phyloP scores from a whole-genome alignment of 1,140 invertebrate species.

The Medauroidea extradentata region DNA sequence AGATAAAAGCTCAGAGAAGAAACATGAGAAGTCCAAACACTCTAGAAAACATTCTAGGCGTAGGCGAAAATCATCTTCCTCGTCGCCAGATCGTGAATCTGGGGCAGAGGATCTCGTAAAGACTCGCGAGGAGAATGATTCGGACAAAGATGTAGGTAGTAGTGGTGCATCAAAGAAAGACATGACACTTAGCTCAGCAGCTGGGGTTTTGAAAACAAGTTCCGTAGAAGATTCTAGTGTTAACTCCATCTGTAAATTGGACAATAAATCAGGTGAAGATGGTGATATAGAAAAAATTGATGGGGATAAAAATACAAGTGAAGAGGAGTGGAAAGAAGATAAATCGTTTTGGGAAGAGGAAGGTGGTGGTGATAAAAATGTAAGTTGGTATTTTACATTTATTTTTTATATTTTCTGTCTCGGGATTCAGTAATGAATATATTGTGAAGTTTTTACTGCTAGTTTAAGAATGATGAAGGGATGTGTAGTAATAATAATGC shows the following conservation, averaged over 20 bases:
- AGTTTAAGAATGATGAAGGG: too few relatives aligned
- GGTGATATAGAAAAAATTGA: slow-evolving; percentile 13
- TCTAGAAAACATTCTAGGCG: slow-evolving; percentile 36
- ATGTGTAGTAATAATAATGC: too few relatives aligned
- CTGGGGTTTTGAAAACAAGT: neutral
- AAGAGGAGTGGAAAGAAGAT: slow-evolving; percentile 10
- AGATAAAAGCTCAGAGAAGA: slow-evolving; percentile 38
- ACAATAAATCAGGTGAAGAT: slow-evolving; percentile 9
- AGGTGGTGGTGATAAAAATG: neutral
- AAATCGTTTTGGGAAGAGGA: slow-evolving; percentile 7
- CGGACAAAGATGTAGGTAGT: neutral
- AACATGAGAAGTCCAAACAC: slow-evolving; percentile 41
- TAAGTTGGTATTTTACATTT: too few relatives aligned
- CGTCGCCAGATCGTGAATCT: slow-evolving; percentile 38
- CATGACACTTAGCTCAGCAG: neutral
- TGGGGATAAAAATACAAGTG: slow-evolving; percentile 19
- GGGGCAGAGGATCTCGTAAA: slow-evolving; percentile 24
- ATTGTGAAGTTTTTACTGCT: too few relatives aligned
- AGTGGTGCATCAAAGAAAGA: neutral
- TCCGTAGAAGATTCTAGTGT: too few relatives aligned
- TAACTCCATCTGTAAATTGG: too few relatives aligned
- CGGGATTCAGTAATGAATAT: too few relatives aligned
- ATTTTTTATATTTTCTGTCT: too few relatives aligned
- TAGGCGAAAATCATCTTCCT: slow-evolving; percentile 37
- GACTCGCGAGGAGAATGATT: neutral